Conservation (phyloP, 2,797 vertebrate genomes). For the Huso huso region DNA sequence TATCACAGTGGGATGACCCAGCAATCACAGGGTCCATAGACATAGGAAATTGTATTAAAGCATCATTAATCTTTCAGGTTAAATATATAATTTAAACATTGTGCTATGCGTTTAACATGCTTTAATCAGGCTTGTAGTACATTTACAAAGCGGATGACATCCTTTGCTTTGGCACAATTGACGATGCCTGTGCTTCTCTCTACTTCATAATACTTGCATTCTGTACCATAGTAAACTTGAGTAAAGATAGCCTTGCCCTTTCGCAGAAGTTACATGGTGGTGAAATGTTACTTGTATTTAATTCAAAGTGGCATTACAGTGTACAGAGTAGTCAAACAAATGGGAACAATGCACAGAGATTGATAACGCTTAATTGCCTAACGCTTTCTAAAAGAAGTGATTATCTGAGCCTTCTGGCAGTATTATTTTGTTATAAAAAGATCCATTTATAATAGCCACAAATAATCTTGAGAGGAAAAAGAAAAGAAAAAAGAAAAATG, state of each 20-base stretch:
- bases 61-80: too few relatives aligned
- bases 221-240: neutral
- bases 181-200: neutral
- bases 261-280: slow-evolving; percentile 13
- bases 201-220: neutral
- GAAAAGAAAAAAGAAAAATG: neutral
- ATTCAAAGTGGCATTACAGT: slow-evolving; percentile 8
- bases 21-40: too few relatives aligned
- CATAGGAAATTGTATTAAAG: too few relatives aligned
- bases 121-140: too few relatives aligned
- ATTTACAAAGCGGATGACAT: too few relatives aligned
- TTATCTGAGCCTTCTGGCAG: slow-evolving; percentile 3
- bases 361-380: slow-evolving; percentile 6
- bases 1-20: too few relatives aligned
- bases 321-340: neutral
- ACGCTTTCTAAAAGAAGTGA: slow-evolving; percentile 3
- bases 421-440: slow-evolving; percentile 9
- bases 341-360: neutral
- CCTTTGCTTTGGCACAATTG: neutral
- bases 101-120: too few relatives aligned
- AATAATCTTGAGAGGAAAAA: slow-evolving; percentile 8
- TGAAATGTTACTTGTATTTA: slow-evolving; percentile 6
- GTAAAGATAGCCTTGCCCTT: slow-evolving; percentile 11
- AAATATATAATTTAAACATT: too few relatives aligned
- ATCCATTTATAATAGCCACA: slow-evolving; percentile 7